These are phyloP conservation scores for Pseudopleuronectes americanus DNA, from an alignment of 2,797 vertebrate species.

Conservation along the genomic window DNA sequence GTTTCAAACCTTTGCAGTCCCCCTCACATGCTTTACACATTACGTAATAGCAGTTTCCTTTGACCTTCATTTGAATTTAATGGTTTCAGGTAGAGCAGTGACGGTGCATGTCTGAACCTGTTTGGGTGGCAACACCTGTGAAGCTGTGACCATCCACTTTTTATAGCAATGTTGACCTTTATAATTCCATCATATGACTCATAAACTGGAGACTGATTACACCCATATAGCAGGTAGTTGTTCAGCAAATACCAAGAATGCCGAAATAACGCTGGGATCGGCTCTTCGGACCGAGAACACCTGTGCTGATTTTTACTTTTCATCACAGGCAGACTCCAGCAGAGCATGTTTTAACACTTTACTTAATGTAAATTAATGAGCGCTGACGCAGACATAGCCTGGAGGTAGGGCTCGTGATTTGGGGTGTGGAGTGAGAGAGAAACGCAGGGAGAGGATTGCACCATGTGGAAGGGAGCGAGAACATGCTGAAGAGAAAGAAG, in stretches of 20 bases:
- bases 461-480: constrained; percentile 38
- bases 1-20: constrained; percentile 16
- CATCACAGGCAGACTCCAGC: constrained; percentile 79
- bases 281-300: constrained; percentile 70
- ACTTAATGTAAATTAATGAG: constrained; percentile 86
- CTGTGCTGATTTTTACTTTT: constrained; percentile 79
- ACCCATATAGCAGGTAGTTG: constrained; percentile 42
- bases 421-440: constrained; percentile 72
- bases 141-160: constrained; percentile 54
- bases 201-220: constrained; percentile 58
- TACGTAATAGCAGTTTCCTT: constrained; percentile 51
- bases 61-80: constrained; percentile 50
- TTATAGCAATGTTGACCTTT: constrained; percentile 28
- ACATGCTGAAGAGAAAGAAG: constrained; percentile 27
- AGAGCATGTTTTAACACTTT: constrained; percentile 86
- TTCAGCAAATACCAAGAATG: constrained; percentile 67
- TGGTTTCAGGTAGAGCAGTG: constrained; percentile 46
- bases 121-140: constrained; percentile 42
- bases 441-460: constrained; percentile 40
- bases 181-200: constrained; percentile 66
- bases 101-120: constrained; percentile 45
- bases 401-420: constrained; percentile 69
- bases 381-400: constrained; percentile 81
- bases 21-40: constrained; percentile 30
- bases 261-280: constrained; percentile 56